Evolutionary conservation across 1,140 invertebrate genomes (phyloP), one percentile per base, ranked within the genome.

Genomic region (Sarcophaga peregrina): DNA sequence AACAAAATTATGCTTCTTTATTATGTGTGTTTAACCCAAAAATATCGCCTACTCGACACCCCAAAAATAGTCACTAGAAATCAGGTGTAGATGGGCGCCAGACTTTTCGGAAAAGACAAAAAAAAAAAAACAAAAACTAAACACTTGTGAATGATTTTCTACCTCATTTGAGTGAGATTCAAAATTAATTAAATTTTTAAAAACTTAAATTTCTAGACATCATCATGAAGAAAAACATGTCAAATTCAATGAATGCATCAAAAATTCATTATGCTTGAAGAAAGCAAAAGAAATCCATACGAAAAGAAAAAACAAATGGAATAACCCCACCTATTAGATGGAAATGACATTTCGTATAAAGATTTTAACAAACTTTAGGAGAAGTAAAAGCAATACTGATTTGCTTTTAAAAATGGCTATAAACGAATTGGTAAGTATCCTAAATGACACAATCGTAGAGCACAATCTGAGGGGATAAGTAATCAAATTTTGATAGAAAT

Each of bases 181-280:
- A 68, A 68, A 20, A 20, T 25, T 20, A 25, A 68, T 25, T 20
- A 68, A 68, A 68, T 68, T 68, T 68, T 8, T 4, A 37, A 68
- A 68, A 68, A 20, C n/a, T 68, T 68, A 68, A 68, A 68, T n/a
- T 58, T 58, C n/a, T n/a, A 13, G 54, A 58, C 62, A 68, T 68
- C 62, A 68, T 68, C 62, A 25, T 20, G n/a, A 68, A 37, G 20
- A 68, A 68, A 20, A 68, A 68, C 20, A 68, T 68, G 62, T 68
- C 62, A 68, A 68, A 68, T 68, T 68, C 62, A 68, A 68, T 68
- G 17, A 68, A 20, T 68, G 62, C 62, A 68, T 68, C 62, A 68
- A 68, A 37, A 37, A 68, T 68, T 20, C 62, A 68, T 68, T 25
- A 20, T 68, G 17, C 13, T n/a, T 37, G 25, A 37, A 37, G 4